Base-by-base conservation (phyloP, 2,888 invertebrate genomes). In the Limnephilus marmoratus region DNA sequence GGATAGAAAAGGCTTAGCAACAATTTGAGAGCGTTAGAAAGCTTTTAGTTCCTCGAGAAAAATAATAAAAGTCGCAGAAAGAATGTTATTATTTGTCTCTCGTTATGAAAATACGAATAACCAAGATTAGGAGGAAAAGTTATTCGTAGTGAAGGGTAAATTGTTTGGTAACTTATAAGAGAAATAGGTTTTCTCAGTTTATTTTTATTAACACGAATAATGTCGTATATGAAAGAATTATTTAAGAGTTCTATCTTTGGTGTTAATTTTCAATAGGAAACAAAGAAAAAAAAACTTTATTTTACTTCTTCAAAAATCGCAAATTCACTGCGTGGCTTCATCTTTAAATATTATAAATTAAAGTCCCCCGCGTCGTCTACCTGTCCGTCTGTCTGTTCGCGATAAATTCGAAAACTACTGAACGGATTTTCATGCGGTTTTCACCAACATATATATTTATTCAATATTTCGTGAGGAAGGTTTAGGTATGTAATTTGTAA, bases 71-170 rank as follows among this genome's bases (percentile, higher is more conserved):
- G 82, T 34, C 31, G 18, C 82, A 15, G 24, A 83, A 24, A 34
- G 9, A 83, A 82, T 82, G 85, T 85, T 85, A 37, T 85, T 85
- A 34, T 85, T 85, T 85, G 31, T 85, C 45, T 24, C 85, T 85
- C 45, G 41, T 85, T 85, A 85, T 85, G 85, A 41, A 85, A 85
- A 41, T 85, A 85, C n/a, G n/a, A n/a, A 85, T 45, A 85, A 18
- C 37, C 37, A 85, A 85, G n/a, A 41, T 85, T 34, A 85, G n/a
- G 37, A 41, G 41, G 41, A 34, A 82, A 82, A 18, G 68, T 24
- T 34, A 83, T 31, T 83, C 15, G 82, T 34, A 34, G 82, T 83
- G 82, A 83, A 83, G 34, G 31, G 34, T 37, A 31, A 83, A 83
- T 68, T 68, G 68, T 68, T 68, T 68, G 68, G 68, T 7, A 68